phyloP scores from a whole-genome alignment of 2,888 invertebrate genomes.

The Perizoma flavofasciatum region DNA sequence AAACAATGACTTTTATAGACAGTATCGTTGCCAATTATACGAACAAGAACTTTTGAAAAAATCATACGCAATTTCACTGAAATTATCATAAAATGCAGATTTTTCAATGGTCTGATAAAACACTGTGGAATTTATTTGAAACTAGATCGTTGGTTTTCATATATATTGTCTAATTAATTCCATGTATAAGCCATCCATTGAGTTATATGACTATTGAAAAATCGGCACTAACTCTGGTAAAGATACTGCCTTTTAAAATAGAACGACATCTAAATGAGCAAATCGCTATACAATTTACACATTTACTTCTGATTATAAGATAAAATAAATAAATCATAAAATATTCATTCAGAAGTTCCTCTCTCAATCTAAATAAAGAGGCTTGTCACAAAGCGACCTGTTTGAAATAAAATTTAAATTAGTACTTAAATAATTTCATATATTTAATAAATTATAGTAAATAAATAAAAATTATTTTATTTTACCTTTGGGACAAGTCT shows the following conservation, averaged over 20 bases:
- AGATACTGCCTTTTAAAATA: constrained; percentile 78
- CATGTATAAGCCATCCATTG: too few species aligned
- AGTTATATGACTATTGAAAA: too few species aligned
- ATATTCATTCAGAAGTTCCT: constrained; percentile 60
- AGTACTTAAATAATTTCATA: constrained; percentile 44
- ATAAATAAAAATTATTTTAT: constrained; percentile 30
- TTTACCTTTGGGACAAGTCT: constrained; percentile 81
- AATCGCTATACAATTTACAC: constrained; percentile 79
- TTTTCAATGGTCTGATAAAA: too few species aligned
- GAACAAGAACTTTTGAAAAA: constrained; percentile 23
- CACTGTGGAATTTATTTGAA: too few species aligned
- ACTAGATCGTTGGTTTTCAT: too few species aligned
- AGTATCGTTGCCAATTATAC: constrained; percentile 67
- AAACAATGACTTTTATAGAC: constrained; percentile 67
- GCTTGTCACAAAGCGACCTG: constrained; percentile 77
- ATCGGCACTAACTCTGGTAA: constrained; percentile 50
- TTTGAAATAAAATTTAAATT: constrained; percentile 44
- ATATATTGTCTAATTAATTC: too few species aligned
- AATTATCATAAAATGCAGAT: too few species aligned
- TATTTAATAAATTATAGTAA: constrained; percentile 35
- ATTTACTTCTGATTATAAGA: constrained; percentile 57
- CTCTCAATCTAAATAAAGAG: constrained; percentile 57
- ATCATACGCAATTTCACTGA: constrained; percentile 31
- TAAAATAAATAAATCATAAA: constrained; percentile 44
- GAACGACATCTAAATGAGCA: constrained; percentile 77